These are phyloP conservation scores for Ptychadena robeensis DNA, from an alignment of 2,797 vertebrate genomes.

Conservation along the genomic window DNA sequence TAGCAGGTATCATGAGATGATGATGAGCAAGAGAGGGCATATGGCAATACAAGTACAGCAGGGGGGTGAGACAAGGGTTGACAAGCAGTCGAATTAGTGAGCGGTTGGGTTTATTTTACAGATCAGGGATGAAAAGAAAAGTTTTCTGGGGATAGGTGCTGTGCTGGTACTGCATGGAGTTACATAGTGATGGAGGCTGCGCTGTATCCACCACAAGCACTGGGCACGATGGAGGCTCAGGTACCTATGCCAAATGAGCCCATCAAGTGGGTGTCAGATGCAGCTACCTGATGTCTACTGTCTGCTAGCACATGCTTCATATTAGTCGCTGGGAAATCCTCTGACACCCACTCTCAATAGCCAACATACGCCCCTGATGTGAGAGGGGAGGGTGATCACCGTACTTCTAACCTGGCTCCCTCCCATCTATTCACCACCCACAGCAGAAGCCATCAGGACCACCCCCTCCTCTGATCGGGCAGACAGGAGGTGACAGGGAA, in stretches of 20 bases:
- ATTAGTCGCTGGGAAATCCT: conserved; percentile 49
- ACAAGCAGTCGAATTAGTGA: too few species aligned
- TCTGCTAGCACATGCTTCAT: conserved; percentile 40
- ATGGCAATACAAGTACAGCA: too few species aligned
- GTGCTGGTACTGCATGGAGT: not conserved
- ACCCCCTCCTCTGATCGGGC: conserved; percentile 34
- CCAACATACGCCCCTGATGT: conserved; percentile 61
- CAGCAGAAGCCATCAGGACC: conserved; percentile 23
- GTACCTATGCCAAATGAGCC: conserved; percentile 11
- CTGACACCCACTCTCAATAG: conserved; percentile 49
- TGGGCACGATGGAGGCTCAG: not conserved
- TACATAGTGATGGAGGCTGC: not conserved
- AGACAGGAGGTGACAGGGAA: conserved; percentile 27
- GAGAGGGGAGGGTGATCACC: conserved; percentile 64
- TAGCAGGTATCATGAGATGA: not conserved
- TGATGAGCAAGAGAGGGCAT: too few species aligned
- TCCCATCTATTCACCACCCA: conserved; percentile 50
- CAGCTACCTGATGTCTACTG: conserved; percentile 46
- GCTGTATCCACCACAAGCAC: not conserved
- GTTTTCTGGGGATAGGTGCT: not conserved
- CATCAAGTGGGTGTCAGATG: conserved; percentile 18
- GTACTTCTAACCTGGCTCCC: conserved; percentile 51
- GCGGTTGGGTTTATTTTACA: too few species aligned
- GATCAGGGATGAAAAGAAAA: too few species aligned
- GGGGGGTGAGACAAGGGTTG: too few species aligned